A percentile compares a stretch with the other conserved stretches of the same genome.
These are phyloP conservation scores for Rostratula benghalensis DNA, from an alignment of 2,113 vertebrate genomes.

Conservation along the genomic window DNA sequence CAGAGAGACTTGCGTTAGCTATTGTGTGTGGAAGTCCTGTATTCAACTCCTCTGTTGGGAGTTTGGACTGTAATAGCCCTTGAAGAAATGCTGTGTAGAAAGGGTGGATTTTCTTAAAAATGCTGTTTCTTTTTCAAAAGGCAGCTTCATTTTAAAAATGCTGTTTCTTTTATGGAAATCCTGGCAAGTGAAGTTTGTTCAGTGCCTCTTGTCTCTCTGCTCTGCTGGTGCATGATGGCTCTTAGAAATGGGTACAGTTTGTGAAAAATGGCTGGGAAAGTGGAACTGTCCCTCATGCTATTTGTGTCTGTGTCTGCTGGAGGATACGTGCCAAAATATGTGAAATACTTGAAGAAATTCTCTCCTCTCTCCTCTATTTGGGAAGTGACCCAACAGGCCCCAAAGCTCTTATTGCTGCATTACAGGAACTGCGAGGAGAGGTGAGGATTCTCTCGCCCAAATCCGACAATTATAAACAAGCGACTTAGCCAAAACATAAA, in stretches of 20 bases:
- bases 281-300: background rate
- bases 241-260: background rate
- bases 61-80: background rate
- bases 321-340: background rate
- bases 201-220: background rate
- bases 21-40: background rate
- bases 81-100: background rate
- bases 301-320: background rate
- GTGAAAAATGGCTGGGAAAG: background rate
- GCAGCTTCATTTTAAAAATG: background rate
- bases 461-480: constrained; percentile 28
- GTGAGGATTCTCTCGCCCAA: background rate
- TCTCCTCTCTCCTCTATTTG: background rate
- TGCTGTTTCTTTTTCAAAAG: background rate
- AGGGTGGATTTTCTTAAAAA: background rate
- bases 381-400: background rate
- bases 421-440: background rate
- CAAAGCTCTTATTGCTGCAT: background rate
- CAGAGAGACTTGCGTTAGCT: background rate
- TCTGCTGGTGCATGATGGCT: background rate
- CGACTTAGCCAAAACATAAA: constrained; percentile 42
- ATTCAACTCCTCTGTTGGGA: background rate
- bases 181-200: background rate
- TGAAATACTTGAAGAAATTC: background rate
- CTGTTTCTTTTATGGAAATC: background rate